Base-by-base conservation (phyloP, 2,797 vertebrate genomes). In the Dromococcyx pavoninus region DNA sequence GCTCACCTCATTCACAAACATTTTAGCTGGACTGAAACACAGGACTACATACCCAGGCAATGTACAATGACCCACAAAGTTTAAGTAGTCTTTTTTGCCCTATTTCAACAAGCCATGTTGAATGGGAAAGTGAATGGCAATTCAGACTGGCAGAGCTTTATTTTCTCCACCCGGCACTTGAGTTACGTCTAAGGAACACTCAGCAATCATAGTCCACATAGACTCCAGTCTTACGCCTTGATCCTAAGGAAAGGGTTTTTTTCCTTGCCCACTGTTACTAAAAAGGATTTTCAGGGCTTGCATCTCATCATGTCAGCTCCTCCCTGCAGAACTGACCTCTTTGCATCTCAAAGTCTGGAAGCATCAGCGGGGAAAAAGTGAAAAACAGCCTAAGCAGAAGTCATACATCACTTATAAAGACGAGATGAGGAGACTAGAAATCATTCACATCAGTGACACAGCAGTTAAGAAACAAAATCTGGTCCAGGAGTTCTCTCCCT, bases 141-240 rank as follows among this genome's bases (percentile, higher is more conserved):
- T 13, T 17, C 67, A 83, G 53, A 61, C 10, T 2, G 11, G 28
- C 32, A 79, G 56, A 73, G 21, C 10, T 41, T 62, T 66, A 32
- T 21, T 30, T 27, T 53, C 25, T 7, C 18, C 35, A 30, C 3
- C 23, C 5, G 27, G n/a, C 18, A 10, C 18, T 43, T n/a, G 21
- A 53, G 7, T 53, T 71, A 66, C 44, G 84, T 81, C 56, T 56
- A 33, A 56, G 33, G 17, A 50, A 8, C 17, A 67, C 28, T 76
- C 24, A 28, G 24, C 28, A 69, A 35, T 37, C 0, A 0, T 17
- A 85, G 19, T 5, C 4, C 24, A 3, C 27, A 35, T 5, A 32
- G 13, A 50, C 14, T 24, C 18, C 27, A 35, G 22, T 32, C 23
- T 64, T 74, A 67, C 5, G 76, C 39, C 39, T 48, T 50, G n/a